Evolutionary conservation across 2,888 invertebrate species (phyloP).

Genomic region (Ormyrus labotus): DNA sequence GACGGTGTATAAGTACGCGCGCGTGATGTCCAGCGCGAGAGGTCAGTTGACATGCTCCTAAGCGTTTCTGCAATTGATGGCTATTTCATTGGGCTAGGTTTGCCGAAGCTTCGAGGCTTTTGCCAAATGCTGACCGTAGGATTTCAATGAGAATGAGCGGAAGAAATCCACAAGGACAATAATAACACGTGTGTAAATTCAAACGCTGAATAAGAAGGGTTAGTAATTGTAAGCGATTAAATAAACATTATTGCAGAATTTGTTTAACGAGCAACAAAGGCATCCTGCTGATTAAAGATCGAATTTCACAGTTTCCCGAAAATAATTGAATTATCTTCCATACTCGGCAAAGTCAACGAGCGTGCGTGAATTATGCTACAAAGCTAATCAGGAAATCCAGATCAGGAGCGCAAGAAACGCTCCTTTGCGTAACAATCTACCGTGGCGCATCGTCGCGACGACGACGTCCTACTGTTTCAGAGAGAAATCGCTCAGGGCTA

Average conservation of each 20-base stretch:
- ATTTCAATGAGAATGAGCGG: too few species aligned
- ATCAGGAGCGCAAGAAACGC: slow-evolving; percentile 30
- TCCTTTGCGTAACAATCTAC: slow-evolving; percentile 51
- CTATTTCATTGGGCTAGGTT: neutral
- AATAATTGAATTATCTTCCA: neutral
- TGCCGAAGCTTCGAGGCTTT: neutral
- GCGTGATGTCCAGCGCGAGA: slow-evolving; percentile 40
- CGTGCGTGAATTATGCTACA: neutral
- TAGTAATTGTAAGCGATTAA: too few species aligned
- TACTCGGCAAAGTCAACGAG: neutral
- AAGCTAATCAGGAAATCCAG: slow-evolving; percentile 48
- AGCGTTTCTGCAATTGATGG: slow-evolving; percentile 14
- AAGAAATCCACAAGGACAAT: too few species aligned
- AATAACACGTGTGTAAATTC: too few species aligned
- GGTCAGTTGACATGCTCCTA: slow-evolving; percentile 48
- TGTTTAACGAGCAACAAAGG: too few species aligned
- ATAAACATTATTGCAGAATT: too few species aligned
- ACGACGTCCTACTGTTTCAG: slow-evolving; percentile 53
- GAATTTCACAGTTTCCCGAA: too few species aligned
- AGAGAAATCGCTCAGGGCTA: slow-evolving; percentile 65
- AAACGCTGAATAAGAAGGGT: too few species aligned
- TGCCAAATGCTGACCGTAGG: neutral
- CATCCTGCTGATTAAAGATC: too few species aligned
- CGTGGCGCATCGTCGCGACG: slow-evolving; percentile 38
- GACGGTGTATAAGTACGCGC: slow-evolving; percentile 7